These are phyloP conservation scores for Laupala kohalensis DNA, from an alignment of 1,140 invertebrate species.

Conservation along the genomic window DNA sequence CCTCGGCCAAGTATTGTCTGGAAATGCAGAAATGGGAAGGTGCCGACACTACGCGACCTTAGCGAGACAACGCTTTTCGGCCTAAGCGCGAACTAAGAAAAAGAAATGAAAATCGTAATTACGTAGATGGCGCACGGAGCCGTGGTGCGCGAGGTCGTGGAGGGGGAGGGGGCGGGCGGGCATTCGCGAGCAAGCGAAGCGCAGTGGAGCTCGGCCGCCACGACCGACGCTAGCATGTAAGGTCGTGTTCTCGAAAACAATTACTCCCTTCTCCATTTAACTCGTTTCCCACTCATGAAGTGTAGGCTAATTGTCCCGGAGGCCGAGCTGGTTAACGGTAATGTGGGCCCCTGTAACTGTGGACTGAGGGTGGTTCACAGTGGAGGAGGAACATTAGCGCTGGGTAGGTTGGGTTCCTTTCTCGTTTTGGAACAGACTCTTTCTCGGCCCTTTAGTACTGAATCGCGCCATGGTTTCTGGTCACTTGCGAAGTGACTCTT, in stretches of 20 bases:
- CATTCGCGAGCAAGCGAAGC: neutral
- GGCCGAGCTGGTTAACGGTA: neutral
- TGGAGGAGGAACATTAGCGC: neutral
- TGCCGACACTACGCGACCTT: neutral
- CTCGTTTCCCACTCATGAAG: neutral
- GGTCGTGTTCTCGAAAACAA: neutral
- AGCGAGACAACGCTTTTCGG: neutral
- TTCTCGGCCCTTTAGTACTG: too few species aligned
- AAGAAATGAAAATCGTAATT: neutral
- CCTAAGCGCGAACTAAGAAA: neutral
- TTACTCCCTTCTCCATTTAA: neutral
- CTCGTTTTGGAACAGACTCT: too few species aligned
- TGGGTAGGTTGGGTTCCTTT: too few species aligned
- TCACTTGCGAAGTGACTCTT: too few species aligned
- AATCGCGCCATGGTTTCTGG: too few species aligned
- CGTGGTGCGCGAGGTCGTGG: too few species aligned
- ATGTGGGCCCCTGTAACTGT: neutral
- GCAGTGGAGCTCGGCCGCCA: too few species aligned
- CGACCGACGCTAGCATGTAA: neutral
- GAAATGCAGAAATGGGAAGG: neutral
- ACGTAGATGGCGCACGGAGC: neutral
- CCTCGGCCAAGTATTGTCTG: neutral
- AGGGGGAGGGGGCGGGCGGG: neutral
- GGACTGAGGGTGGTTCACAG: too few species aligned
- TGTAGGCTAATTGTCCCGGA: neutral